Conservation (phyloP, 2,888 invertebrate species). For the Monopis laevigella region DNA sequence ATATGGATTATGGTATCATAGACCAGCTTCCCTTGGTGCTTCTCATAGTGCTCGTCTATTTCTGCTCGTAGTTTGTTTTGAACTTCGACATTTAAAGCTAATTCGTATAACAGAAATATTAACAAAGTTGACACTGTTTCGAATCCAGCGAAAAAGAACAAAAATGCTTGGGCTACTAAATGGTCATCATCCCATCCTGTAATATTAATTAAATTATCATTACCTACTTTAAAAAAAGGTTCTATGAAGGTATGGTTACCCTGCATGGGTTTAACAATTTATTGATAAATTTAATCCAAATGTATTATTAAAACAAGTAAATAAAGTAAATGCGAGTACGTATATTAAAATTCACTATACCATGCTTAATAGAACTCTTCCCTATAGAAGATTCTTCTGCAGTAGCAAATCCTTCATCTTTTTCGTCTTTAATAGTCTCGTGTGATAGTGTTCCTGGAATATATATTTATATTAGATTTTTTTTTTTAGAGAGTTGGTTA, state of each 20-base stretch:
- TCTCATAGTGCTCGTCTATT: constrained; percentile 28
- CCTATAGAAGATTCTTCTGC: constrained; percentile 46
- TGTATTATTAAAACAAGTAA: not conserved
- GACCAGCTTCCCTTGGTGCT: constrained; percentile 45
- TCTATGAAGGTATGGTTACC: not conserved
- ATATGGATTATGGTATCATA: constrained; percentile 37
- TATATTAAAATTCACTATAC: constrained; percentile 1
- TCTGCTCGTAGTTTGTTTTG: constrained; percentile 32
- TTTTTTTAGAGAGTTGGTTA: too few species aligned
- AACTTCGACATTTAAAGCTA: constrained; percentile 23
- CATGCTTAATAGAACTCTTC: constrained; percentile 22
- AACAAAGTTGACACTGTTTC: constrained; percentile 23
- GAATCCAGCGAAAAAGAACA: constrained; percentile 23
- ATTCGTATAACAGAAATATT: constrained; percentile 22
- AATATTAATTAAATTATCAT: constrained; percentile 5
- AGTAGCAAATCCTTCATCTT: constrained; percentile 42
- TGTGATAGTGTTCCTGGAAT: constrained; percentile 28
- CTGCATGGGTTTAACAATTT: not conserved
- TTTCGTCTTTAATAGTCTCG: constrained; percentile 25
- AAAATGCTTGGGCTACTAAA: constrained; percentile 21
- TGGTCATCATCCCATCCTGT: constrained; percentile 21
- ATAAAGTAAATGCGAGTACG: not conserved
- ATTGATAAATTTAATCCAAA: not conserved
- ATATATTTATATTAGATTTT: too few species aligned
- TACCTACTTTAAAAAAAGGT: not conserved